Evolutionary conservation across 2,113 vertebrate genomes (phyloP).

Genomic region (Aleadryas rufinucha): DNA sequence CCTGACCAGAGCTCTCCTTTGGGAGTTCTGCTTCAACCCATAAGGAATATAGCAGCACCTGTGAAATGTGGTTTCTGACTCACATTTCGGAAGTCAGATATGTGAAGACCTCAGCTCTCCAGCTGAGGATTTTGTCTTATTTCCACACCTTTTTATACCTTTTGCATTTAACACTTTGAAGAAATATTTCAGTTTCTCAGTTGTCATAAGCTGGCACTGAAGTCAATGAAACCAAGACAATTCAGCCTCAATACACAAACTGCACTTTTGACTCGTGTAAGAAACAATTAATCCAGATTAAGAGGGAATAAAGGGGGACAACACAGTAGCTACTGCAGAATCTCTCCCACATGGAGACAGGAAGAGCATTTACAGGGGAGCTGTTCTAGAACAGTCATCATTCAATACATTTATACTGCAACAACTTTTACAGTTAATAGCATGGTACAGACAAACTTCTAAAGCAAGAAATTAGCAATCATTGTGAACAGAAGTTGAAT

Average conservation of each 20-base stretch:
- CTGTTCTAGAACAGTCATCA: not conserved
- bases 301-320: not conserved
- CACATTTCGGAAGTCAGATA: not conserved
- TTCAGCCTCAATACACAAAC: not conserved
- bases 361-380: not conserved
- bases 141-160: not conserved
- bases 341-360: not conserved
- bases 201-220: not conserved
- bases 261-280: not conserved
- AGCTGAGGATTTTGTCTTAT: not conserved
- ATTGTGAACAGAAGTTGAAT: not conserved
- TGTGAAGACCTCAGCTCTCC: not conserved
- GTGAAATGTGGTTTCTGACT: not conserved
- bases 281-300: not conserved
- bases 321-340: not conserved
- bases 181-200: not conserved
- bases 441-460: not conserved
- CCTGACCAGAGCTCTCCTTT: not conserved
- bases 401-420: not conserved
- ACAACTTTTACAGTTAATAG: not conserved
- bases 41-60: not conserved
- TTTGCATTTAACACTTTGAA: not conserved
- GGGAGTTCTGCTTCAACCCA: not conserved
- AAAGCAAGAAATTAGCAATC: not conserved
- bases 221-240: not conserved